phyloP scores from a whole-genome alignment of 1,140 invertebrate species.

The Drosophila murphyi region DNA sequence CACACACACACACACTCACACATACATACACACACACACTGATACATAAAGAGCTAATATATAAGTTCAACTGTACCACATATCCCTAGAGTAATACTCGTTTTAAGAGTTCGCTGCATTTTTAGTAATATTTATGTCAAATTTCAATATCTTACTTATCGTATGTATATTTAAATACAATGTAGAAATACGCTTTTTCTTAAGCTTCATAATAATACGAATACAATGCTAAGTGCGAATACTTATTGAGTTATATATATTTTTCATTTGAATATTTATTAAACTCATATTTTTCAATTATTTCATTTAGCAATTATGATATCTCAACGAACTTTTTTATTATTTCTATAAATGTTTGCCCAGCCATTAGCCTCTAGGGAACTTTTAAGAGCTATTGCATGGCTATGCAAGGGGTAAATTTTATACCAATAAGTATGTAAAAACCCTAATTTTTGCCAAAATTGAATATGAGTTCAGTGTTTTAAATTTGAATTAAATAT shows the following conservation, averaged over 20 bases:
- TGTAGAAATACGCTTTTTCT: conserved; percentile 30
- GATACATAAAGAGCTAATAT: conserved; percentile 34
- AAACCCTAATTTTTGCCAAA: neutral
- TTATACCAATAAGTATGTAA: neutral
- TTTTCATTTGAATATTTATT: neutral
- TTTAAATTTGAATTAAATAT: neutral
- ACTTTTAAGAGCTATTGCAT: conserved; percentile 14
- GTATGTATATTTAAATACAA: conserved; percentile 10
- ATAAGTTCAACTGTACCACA: conserved; percentile 57
- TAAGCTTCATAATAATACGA: conserved; percentile 24
- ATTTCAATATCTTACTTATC: conserved; percentile 11
- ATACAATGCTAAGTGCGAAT: conserved; percentile 14
- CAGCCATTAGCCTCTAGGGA: conserved; percentile 19
- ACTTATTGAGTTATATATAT: conserved; percentile 2
- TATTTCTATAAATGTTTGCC: neutral
- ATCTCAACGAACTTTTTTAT: neutral
- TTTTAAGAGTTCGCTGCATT: conserved; percentile 59
- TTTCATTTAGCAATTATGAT: neutral
- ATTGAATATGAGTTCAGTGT: too few relatives aligned
- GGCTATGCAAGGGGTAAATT: conserved; percentile 10
- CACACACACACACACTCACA: conserved; percentile 18
- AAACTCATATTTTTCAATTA: neutral
- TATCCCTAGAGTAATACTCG: conserved; percentile 55
- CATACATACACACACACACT: conserved; percentile 27
- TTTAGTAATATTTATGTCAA: conserved; percentile 26